Conservation (phyloP, 2,888 invertebrate species). For the Leistus spinibarbis region DNA sequence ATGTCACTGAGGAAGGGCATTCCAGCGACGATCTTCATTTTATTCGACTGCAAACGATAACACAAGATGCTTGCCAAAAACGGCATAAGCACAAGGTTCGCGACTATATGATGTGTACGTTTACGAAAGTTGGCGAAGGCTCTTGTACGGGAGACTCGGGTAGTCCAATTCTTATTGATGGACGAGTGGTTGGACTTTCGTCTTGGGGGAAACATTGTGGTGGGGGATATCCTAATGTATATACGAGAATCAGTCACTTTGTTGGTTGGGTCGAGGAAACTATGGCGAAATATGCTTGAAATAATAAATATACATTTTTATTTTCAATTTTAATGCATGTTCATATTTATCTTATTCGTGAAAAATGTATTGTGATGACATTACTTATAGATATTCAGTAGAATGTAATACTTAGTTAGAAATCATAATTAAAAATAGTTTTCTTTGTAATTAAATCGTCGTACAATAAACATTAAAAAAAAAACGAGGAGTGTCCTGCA, state of each 20-base stretch:
- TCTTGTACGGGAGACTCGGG: conserved; percentile 64
- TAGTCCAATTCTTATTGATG: conserved; percentile 57
- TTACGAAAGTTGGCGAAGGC: conserved; percentile 64
- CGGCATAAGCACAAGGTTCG: conserved; percentile 49
- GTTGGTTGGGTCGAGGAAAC: conserved; percentile 55
- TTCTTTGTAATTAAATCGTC: too few relatives aligned
- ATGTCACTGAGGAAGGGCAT: conserved; percentile 13
- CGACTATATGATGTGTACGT: conserved; percentile 63
- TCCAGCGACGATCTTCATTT: conserved; percentile 26
- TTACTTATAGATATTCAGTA: too few relatives aligned
- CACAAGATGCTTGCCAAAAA: conserved; percentile 5
- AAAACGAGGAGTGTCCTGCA: too few relatives aligned
- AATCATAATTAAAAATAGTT: too few relatives aligned
- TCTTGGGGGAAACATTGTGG: conserved; percentile 65
- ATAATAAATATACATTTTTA: conserved; percentile 1
- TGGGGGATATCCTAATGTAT: conserved; percentile 62
- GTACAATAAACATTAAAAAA: too few relatives aligned
- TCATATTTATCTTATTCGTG: too few relatives aligned
- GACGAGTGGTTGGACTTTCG: conserved; percentile 58
- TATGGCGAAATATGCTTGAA: not conserved
- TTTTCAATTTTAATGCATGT: too few relatives aligned
- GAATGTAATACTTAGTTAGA: too few relatives aligned
- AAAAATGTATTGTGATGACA: too few relatives aligned
- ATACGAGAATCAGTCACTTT: conserved; percentile 59
- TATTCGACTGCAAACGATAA: conserved; percentile 5